Base-by-base conservation (phyloP, 2,888 invertebrate genomes). In the Tuta absoluta region DNA sequence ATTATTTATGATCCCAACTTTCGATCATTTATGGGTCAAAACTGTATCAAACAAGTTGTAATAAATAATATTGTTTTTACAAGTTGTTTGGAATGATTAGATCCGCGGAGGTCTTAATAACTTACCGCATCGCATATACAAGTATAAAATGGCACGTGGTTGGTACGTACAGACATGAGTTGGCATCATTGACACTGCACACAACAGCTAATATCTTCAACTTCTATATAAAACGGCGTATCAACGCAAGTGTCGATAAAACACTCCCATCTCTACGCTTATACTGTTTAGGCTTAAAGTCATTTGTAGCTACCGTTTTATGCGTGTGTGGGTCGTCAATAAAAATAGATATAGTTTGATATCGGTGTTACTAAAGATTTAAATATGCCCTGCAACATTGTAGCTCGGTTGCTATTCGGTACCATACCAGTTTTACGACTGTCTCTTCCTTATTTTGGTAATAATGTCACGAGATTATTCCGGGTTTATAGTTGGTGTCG, bases 321-420 rank as follows among this genome's bases (percentile, higher is more conserved):
- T 57, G 56, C 37, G 21, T 73, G 77, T 78, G 77, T 74, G 75
- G 65, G 78, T 75, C 71, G 63, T 69, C 64, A 71, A 75, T 79
- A 78, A 77, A 83, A 83, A 82, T 85, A 84, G 78, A 80, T 73
- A 74, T 72, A 69, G 71, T 74, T 74, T 77, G 79, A 85, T 83
- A 81, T 77, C 74, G 73, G 67, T 75, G 79, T 81, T 81, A 80
- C 77, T 72, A 65, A 68, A 71, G 78, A 84, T 85, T 84, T 80
- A 83, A 86, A 85, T 86, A 82, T 82, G 81, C 78, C 79, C 76
- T 66, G 75, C 79, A 75, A 86, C 86, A 82, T 75, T 85, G 87
- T 87, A 78, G 75, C 77, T 75, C 79, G 74, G 81, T 80, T 81
- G 80, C 78, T 76, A 72, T 79, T 77, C 67, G 71, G 65, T 69